Evolutionary conservation across 2,797 vertebrate genomes (phyloP), one percentile per base, ranked within the genome.

Genomic region (Thunnus albacares): DNA sequence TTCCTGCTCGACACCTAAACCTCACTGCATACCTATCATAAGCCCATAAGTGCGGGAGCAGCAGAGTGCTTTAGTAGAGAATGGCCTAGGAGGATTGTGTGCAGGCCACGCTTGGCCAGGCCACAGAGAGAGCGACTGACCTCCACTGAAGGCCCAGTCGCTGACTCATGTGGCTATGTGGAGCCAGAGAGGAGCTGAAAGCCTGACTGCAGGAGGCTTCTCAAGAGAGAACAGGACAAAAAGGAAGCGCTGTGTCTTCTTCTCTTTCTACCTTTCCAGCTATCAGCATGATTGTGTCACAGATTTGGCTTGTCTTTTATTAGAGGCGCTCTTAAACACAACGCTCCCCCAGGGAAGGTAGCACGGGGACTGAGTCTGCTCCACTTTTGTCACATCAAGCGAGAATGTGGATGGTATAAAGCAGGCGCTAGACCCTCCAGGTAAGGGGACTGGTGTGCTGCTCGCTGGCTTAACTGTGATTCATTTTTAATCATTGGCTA

Each of bases 1-100:
- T 90, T 92, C 89, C 88, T 86, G 81, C 71, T 81, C 78, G 57
- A 92, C 89, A 86, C 81, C 87, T 72, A 82, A 90, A 89, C 61
- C 82, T 82, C 80, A 51, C 56, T 64, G 72, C 87, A 90, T 91
- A 83, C 81, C 87, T 80, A 78, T 53, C 72, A 57, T 84, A 79
- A 90, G 76, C 75, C 79, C 69, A 4, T 71, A 71, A 75, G 77
- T 79, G 89, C 87, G 75, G 78, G 81, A 84, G 82, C 79, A 71
- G 64, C 60, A 59, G 76, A 70, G 74, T 28, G 47, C 67, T 77
- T 76, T 41, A 57, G 59, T 51, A 33, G 79, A 79, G 81, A 79
- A 64, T 57, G 67, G 72, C 73, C 71, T 8, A 70, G 77, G 84
- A 87, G 85, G 82, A 80, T 83, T 87, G 75, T 77, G 85, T 75